Evolutionary conservation across 1,140 invertebrate genomes (phyloP), one percentile per base, ranked within the genome.

Genomic region (Globodera ellingtonae): DNA sequence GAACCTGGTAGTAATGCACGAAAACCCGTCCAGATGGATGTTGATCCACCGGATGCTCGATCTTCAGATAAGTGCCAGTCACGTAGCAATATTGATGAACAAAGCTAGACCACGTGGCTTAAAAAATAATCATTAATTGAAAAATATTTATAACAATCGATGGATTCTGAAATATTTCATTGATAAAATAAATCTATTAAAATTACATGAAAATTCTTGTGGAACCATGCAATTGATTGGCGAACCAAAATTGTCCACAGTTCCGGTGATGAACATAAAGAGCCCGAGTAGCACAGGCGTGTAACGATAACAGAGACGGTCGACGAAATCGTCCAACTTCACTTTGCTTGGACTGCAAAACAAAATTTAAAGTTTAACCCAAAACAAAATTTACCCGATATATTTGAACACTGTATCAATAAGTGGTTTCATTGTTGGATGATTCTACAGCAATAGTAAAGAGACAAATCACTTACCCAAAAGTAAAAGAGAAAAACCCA

Each of bases 41-140:
- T 13, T 52, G 52, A 35, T 79, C 78, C 13, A 56, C 44, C 21
- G 48, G 46, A 56, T 18, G 18, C 21, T n/a, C 13, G 15, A 18
- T 18, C 62, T 72, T 72, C 13, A 75, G n/a, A 72, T 72, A 79
- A 44, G 78, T 79, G 44, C 78, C 78, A 8, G 78, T 79, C n/a
- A 79, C 78, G 67, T 48, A 79, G 47, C 78, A 79, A 13, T 79
- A 79, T 9, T 72, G 69, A 59, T 79, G 69, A 21, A 79, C 71
- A n/a, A 56, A 79, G 47, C 50, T 59, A n/a, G 71, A 10, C 78
- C 78, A 79, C 48, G 62, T 18, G 21, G 48, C 76, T 78, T 18
- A 69, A 35, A 35, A 35, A 35, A 35, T 35, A 35, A 35, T 35
- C 35, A 35, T 35, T 35, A 35, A 35, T 35, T 35, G 35, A 35